A percentile compares a stretch with the other conserved stretches of the same genome.
Conservation (phyloP, 2,888 invertebrate species). For the Chouioia cunea region DNA sequence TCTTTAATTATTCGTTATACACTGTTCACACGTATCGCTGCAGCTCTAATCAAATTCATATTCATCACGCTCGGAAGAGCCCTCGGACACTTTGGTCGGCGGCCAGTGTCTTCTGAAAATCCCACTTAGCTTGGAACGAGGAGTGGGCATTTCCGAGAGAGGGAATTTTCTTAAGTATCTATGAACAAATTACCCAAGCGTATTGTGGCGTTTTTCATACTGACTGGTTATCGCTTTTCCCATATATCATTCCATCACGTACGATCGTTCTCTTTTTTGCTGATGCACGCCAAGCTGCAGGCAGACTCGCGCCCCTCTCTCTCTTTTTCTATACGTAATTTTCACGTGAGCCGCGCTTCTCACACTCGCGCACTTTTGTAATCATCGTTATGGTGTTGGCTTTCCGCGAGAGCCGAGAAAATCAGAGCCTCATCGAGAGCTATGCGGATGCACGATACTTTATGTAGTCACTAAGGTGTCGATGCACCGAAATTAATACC, state of each 20-base stretch:
- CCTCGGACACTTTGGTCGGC: too few species aligned
- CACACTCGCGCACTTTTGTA: constrained; percentile 2
- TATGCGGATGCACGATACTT: constrained; percentile 29
- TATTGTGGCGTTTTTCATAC: too few species aligned
- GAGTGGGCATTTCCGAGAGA: too few species aligned
- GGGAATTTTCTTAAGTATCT: too few species aligned
- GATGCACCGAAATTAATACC: constrained; percentile 24
- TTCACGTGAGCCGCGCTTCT: background rate
- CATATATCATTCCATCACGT: constrained; percentile 5
- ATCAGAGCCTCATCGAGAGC: constrained; percentile 22
- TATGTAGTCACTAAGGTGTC: constrained; percentile 12
- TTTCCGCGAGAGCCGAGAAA: constrained; percentile 24
- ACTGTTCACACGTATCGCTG: too few species aligned
- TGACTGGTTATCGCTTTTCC: constrained; percentile 9
- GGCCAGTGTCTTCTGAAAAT: too few species aligned
- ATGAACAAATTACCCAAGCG: too few species aligned
- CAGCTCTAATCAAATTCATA: too few species aligned
- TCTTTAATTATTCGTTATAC: too few species aligned
- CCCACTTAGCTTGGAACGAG: too few species aligned
- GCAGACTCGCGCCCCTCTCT: background rate
- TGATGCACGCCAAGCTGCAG: background rate
- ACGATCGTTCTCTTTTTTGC: background rate
- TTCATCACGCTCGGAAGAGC: too few species aligned
- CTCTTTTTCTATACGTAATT: constrained; percentile 19
- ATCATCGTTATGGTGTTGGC: constrained; percentile 19